phyloP scores from a whole-genome alignment of 2,888 invertebrate genomes.

The Epinotia demarniana region DNA sequence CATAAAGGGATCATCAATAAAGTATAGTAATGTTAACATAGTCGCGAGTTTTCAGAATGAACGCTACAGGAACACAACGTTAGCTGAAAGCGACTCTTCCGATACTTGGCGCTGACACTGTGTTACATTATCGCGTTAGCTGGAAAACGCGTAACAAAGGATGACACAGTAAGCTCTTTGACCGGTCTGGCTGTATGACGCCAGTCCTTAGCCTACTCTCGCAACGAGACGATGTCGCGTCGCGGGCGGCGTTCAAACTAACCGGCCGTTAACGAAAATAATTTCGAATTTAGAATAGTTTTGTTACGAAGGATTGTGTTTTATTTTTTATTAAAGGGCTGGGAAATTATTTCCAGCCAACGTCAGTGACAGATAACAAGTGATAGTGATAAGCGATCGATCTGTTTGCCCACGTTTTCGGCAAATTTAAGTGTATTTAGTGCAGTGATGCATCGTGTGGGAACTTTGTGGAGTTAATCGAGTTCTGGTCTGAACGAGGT shows the following conservation, averaged over 20 bases:
- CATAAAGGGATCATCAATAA: neutral
- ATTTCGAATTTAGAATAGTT: constrained; percentile 47
- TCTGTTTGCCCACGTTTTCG: constrained; percentile 62
- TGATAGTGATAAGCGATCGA: constrained; percentile 66
- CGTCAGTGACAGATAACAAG: constrained; percentile 49
- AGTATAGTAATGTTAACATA: neutral
- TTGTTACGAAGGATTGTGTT: constrained; percentile 46
- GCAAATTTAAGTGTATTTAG: constrained; percentile 51
- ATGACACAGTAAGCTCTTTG: constrained; percentile 74
- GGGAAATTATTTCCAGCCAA: constrained; percentile 46
- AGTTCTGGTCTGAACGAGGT: constrained; percentile 73
- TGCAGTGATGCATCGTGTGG: constrained; percentile 71
- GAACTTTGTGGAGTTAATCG: constrained; percentile 69
- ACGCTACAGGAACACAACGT: neutral
- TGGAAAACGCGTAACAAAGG: constrained; percentile 61
- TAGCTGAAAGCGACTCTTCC: neutral
- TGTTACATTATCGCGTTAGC: constrained; percentile 51
- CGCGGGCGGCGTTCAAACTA: constrained; percentile 44
- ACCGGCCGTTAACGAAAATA: constrained; percentile 61
- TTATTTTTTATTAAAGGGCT: constrained; percentile 38
- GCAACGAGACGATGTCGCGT: constrained; percentile 64
- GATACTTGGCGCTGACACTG: constrained; percentile 31
- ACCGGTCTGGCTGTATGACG: constrained; percentile 59
- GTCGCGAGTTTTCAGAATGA: neutral
- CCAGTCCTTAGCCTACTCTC: constrained; percentile 73